Evolutionary conservation across 2,888 invertebrate genomes (phyloP).

Genomic region (Dolichomitus sp.): DNA sequence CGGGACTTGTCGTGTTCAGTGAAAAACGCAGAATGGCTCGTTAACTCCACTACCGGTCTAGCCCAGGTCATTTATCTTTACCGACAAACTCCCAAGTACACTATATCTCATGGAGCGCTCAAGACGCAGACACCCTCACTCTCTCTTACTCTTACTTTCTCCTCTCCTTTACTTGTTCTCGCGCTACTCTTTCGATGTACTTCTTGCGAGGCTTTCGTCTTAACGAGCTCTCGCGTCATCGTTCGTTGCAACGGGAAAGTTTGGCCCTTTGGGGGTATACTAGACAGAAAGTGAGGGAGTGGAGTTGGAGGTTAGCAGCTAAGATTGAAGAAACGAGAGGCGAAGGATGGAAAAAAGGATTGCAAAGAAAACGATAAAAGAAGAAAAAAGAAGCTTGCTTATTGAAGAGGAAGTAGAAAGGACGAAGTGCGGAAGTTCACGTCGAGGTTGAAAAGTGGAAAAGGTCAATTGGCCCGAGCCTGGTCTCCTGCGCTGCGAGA

Average conservation of each 20-base stretch:
- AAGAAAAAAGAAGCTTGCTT: constrained; percentile 25
- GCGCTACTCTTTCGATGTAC: constrained; percentile 29
- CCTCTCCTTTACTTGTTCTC: constrained; percentile 15
- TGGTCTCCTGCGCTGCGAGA: constrained; percentile 26
- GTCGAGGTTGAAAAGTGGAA: constrained; percentile 57
- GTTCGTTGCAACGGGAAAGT: constrained; percentile 61
- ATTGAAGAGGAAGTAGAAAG: constrained; percentile 51
- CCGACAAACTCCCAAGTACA: constrained; percentile 62
- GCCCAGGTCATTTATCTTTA: constrained; percentile 68
- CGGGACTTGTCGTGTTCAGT: constrained; percentile 16
- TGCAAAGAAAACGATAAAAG: constrained; percentile 34
- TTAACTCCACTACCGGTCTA: constrained; percentile 66
- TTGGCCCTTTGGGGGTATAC: constrained; percentile 58
- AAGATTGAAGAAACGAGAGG: constrained; percentile 62
- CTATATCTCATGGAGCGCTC: constrained; percentile 23
- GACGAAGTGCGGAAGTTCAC: constrained; percentile 11
- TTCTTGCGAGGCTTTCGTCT: constrained; percentile 59
- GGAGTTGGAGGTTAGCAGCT: constrained; percentile 48
- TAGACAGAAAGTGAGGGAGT: constrained; percentile 26
- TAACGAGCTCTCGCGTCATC: constrained; percentile 64
- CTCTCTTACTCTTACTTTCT: constrained; percentile 18
- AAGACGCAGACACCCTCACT: constrained; percentile 29
- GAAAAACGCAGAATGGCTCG: constrained; percentile 68
- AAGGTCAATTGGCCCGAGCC: constrained; percentile 58
- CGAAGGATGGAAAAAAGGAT: constrained; percentile 40